Evolutionary conservation across 2,113 vertebrate genomes (phyloP).

Genomic region (Cichladusa arquata): DNA sequence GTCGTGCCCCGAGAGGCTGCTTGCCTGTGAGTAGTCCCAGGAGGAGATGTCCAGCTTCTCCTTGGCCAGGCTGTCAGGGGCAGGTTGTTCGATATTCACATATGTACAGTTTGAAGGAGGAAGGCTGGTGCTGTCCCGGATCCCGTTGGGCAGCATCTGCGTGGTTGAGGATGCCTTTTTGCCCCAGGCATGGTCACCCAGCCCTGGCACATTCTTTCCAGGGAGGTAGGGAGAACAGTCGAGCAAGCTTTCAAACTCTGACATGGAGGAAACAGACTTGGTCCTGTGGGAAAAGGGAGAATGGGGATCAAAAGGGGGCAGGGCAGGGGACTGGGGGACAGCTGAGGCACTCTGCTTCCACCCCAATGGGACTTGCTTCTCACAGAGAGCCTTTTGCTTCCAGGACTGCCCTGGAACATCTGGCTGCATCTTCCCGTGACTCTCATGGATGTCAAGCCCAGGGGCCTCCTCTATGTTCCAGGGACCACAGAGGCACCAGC

Average conservation of each 20-base stretch:
- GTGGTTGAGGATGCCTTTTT: conserved; percentile 61
- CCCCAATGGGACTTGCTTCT: background rate
- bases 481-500: background rate
- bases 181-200: conserved; percentile 57
- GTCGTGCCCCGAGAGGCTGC: conserved; percentile 70
- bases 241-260: conserved; percentile 84
- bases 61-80: conserved; percentile 73
- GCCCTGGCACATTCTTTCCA: conserved; percentile 43
- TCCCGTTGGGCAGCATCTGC: conserved; percentile 56
- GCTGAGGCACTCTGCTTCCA: background rate
- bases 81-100: conserved; percentile 64
- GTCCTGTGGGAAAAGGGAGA: conserved; percentile 72
- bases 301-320: background rate
- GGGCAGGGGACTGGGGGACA: rapidly evolving
- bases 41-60: conserved; percentile 80
- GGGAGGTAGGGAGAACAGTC: conserved; percentile 82
- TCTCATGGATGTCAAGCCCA: background rate
- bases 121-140: conserved; percentile 64
- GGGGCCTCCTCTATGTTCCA: rapidly evolving
- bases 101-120: conserved; percentile 80
- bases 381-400: background rate
- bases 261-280: conserved; percentile 81
- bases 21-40: conserved; percentile 80
- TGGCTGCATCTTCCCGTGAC: rapidly evolving
- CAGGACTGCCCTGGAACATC: background rate